A percentile compares a stretch with the other conserved stretches of the same genome.
These are phyloP conservation scores for Limenitis arthemis DNA, from an alignment of 2,888 invertebrate genomes.

Conservation along the genomic window DNA sequence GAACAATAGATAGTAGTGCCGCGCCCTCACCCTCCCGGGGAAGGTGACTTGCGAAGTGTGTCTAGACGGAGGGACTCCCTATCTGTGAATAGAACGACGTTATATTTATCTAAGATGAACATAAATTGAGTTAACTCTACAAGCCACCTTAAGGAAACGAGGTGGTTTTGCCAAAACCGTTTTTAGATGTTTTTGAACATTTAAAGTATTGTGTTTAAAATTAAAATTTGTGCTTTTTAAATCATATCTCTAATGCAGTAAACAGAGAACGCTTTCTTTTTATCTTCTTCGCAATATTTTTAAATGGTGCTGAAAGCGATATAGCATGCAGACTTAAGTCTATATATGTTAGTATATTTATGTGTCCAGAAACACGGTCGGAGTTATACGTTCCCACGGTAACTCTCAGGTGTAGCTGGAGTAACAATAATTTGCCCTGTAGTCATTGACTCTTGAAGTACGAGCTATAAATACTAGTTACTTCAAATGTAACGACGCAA, in stretches of 20 bases:
- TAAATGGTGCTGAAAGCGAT: slow-evolving; percentile 20
- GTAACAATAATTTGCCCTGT: slow-evolving; percentile 47
- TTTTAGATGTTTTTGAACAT: background rate
- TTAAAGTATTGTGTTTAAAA: slow-evolving; percentile 4
- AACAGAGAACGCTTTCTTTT: slow-evolving; percentile 13
- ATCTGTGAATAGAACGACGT: slow-evolving; percentile 33
- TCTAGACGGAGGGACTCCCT: slow-evolving; percentile 66
- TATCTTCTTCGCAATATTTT: slow-evolving; percentile 17
- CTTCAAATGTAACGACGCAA: slow-evolving; percentile 27
- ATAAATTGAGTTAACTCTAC: slow-evolving; percentile 26
- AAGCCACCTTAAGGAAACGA: slow-evolving; percentile 11
- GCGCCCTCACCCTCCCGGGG: slow-evolving; percentile 58
- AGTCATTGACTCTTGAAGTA: slow-evolving; percentile 42
- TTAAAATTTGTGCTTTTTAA: background rate
- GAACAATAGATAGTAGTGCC: slow-evolving; percentile 57
- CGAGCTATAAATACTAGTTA: slow-evolving; percentile 33
- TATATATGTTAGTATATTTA: slow-evolving; percentile 3
- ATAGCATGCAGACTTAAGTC: slow-evolving; percentile 17
- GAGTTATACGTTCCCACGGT: slow-evolving; percentile 54
- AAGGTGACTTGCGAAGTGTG: slow-evolving; percentile 62
- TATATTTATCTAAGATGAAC: slow-evolving; percentile 30
- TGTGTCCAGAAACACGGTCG: slow-evolving; percentile 35
- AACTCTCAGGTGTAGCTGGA: slow-evolving; percentile 39
- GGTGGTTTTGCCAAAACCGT: background rate
- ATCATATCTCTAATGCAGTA: background rate